Base-by-base conservation (phyloP, 2,113 vertebrate genomes). In the Campylomormyrus tamandua region DNA sequence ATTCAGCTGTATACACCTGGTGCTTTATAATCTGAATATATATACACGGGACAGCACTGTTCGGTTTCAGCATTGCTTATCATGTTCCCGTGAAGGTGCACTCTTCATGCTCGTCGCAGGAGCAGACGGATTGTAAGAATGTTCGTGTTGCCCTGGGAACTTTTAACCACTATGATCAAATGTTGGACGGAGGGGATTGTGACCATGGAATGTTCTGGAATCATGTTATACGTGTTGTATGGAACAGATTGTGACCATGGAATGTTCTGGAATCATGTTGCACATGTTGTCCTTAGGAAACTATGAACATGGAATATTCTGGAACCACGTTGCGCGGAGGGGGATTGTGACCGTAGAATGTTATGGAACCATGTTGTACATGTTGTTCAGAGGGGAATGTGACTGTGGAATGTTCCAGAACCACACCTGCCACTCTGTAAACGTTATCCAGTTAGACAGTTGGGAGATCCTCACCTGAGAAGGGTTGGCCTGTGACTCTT, bases 1-100 rank as follows among this genome's bases (percentile, higher is more conserved):
- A 74, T 27, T 27, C 83, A 89, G 66, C 87, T 66, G 53, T 85
- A 48, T 70, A 84, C 83, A 90, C 74, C 70, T 80, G 90, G 50
- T 91, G 88, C 89, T 89, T 66, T 89, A 50, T 31, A 49, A 87
- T 45, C 50, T 52, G 21, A 87, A 31, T 48, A 89, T 80, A 89
- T 80, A 27, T 21, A 92, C 90, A 88, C 45, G 89, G 74, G 77
- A 90, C 58, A 88, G 35, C 89, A 85, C 90, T 56, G 48, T 89
- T 90, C 77, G 31, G 27, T 77, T 89, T 27, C 24, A 53, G 24
- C 89, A 89, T 90, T 86, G 77, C 27, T 58, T 27, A 11, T 84
- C 27, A 27, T 15, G 39, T 58, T 89, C 45, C 83, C 39, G n/a
- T 83, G 31, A 83, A 46, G 24, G 89, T 85, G 88, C 27, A 87